Evolutionary conservation across 37 sponge, comb jelly and placozoan genomes (phyloP).

Genomic region (Petrosia ficiformis): DNA sequence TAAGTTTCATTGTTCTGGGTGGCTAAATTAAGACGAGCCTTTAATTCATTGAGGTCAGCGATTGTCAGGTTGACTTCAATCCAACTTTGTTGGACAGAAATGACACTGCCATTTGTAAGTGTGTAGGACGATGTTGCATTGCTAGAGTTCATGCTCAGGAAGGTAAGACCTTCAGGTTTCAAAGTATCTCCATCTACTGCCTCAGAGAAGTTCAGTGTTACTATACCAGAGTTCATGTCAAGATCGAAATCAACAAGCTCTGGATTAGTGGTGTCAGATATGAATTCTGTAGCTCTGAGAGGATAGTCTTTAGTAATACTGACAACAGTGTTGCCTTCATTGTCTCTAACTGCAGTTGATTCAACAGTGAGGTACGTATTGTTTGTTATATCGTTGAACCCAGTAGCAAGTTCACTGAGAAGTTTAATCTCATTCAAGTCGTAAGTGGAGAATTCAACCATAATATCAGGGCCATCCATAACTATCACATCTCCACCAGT

Average conservation of each 20-base stretch:
- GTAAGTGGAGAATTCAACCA: conserved; percentile 44
- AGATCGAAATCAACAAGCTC: conserved; percentile 48
- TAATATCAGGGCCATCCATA: conserved; percentile 51
- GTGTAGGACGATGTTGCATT: conserved; percentile 35
- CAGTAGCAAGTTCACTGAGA: conserved; percentile 38
- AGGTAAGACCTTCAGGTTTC: conserved; percentile 33
- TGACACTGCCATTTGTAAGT: conserved; percentile 49
- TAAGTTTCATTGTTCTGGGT: conserved; percentile 57
- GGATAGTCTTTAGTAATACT: conserved; percentile 17
- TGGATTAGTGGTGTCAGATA: conserved; percentile 65
- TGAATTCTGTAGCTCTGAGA: conserved; percentile 30
- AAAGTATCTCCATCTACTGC: conserved; percentile 70
- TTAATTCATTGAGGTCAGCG: conserved; percentile 74
- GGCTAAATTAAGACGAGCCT: conserved; percentile 54
- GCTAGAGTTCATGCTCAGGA: conserved; percentile 8
- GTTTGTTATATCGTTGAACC: conserved; percentile 29
- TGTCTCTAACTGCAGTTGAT: conserved; percentile 56
- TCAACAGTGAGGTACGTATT: conserved; percentile 59
- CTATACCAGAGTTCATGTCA: conserved; percentile 64
- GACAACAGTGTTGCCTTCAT: conserved; percentile 57
- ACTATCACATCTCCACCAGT: conserved; percentile 53
- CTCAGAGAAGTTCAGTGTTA: conserved; percentile 76
- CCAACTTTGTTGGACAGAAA: conserved; percentile 35
- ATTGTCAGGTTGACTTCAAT: conserved; percentile 44
- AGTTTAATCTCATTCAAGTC: conserved; percentile 73